Conservation (phyloP, 2,113 vertebrate genomes). For the Pollimyrus isidori region DNA sequence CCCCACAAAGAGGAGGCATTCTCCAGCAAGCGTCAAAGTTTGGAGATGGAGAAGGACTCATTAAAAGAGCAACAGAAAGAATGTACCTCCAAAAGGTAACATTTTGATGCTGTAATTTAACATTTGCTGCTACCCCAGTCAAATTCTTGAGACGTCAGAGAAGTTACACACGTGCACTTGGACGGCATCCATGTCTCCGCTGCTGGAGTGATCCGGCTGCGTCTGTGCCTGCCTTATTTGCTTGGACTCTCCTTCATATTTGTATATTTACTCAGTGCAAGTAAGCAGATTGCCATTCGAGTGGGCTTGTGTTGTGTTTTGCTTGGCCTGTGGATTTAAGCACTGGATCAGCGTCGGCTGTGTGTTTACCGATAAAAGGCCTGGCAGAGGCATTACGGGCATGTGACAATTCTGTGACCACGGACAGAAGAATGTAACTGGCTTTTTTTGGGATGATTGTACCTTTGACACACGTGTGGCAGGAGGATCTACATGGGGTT, state of each 20-base stretch:
- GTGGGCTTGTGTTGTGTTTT: slow-evolving; percentile 35
- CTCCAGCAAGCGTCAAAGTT: slow-evolving; percentile 65
- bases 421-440: not conserved
- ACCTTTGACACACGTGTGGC: slow-evolving; percentile 34
- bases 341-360: slow-evolving; percentile 23
- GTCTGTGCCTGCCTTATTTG: not conserved
- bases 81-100: slow-evolving; percentile 91
- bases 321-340: slow-evolving; percentile 33
- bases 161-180: slow-evolving; percentile 21
- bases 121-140: slow-evolving; percentile 20
- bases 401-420: not conserved
- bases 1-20: slow-evolving; percentile 70
- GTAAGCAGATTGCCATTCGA: slow-evolving; percentile 33
- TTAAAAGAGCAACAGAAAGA: slow-evolving; percentile 79
- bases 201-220: slow-evolving; percentile 19
- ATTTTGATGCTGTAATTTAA: slow-evolving; percentile 36
- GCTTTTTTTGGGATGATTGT: slow-evolving; percentile 23
- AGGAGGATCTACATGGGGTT: slow-evolving; percentile 35
- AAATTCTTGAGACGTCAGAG: slow-evolving; percentile 18
- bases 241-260: slow-evolving; percentile 26
- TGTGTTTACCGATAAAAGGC: slow-evolving; percentile 40
- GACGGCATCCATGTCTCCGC: slow-evolving; percentile 11
- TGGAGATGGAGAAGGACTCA: slow-evolving; percentile 76
- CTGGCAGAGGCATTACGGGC: slow-evolving; percentile 32
- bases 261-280: slow-evolving; percentile 17